Conservation (phyloP, 2,797 vertebrate genomes). For the Diplodus sargus region DNA sequence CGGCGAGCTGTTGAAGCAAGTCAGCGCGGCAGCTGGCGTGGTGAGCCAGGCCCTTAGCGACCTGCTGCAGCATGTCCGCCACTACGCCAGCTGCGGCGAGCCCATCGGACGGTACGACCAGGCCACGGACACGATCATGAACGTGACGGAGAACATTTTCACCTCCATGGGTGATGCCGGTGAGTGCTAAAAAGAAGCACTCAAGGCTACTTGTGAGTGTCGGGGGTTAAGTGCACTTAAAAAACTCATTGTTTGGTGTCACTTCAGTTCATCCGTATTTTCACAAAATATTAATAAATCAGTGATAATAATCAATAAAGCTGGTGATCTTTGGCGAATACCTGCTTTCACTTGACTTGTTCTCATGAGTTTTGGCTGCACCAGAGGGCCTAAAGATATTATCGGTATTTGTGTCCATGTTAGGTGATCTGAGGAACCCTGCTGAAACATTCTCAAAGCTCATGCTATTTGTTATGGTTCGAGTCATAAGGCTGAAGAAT, state of each 20-base stretch:
- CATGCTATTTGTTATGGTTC: slow-evolving; percentile 75
- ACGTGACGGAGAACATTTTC: slow-evolving; percentile 99
- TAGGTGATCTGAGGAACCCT: slow-evolving; percentile 53
- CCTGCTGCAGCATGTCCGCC: slow-evolving; percentile 96
- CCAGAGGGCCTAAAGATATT: slow-evolving; percentile 34
- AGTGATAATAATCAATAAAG: neutral
- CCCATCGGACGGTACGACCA: slow-evolving; percentile 99
- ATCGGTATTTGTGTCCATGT: slow-evolving; percentile 46
- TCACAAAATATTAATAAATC: neutral
- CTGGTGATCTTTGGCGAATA: slow-evolving; percentile 18
- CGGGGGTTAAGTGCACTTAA: neutral
- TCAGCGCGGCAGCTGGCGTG: slow-evolving; percentile 90
- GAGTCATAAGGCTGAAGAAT: slow-evolving; percentile 68
- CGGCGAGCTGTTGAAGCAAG: slow-evolving; percentile 93
- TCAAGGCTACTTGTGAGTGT: too few species aligned
- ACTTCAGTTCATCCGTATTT: slow-evolving; percentile 6
- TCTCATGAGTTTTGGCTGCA: slow-evolving; percentile 50
- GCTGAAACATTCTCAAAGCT: slow-evolving; percentile 54
- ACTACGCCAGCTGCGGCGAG: slow-evolving; percentile 96
- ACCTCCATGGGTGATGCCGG: slow-evolving; percentile 99
- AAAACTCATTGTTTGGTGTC: slow-evolving; percentile 8
- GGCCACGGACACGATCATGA: slow-evolving; percentile 99
- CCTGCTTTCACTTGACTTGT: slow-evolving; percentile 40
- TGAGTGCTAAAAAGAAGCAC: slow-evolving; percentile 76
- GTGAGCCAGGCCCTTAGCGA: slow-evolving; percentile 96